Evolutionary conservation across 2,113 vertebrate species (phyloP), one percentile per base, ranked within the genome.

Genomic region (Pristiophorus japonicus): DNA sequence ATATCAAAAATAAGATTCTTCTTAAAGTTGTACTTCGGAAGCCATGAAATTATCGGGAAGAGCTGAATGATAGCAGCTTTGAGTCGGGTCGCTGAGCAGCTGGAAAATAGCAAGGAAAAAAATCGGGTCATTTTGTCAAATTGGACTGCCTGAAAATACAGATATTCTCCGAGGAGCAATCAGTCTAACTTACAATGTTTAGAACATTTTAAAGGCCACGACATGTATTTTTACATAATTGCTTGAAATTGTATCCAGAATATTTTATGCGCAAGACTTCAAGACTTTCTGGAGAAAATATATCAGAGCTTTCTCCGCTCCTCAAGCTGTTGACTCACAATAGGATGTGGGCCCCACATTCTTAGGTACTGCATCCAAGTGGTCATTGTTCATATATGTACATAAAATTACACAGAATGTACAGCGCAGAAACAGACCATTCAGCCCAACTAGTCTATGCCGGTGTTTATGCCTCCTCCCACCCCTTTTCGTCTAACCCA

Each of bases 21-120:
- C 97, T 98, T 98, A 90, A 98, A 96, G 96, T 97, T 99, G 96
- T 99, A 99, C 96, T 98, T 98, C 96, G 98, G 98, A 0, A 99
- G 98, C 98, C 99, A 99, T 73, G 97, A 97, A 18, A 99, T 97
- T 0, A 99, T 97, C 0, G 98, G 98, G 95, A 99, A 96, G 88
- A 98, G 97, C 96, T 97, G 97, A 55, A 98, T 97, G 84, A 98
- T 95, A 90, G 97, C 85, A 20, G 97, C 95, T 96, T 97, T 99
- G 95, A 98, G 34, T 81, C 98, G 97, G 95, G 97, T 95, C 0
- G 97, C 96, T 5, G 99, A 99, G 88, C 98, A 99, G 95, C 98
- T 99, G 55, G 84, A 93, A 95, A 0, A 78, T 47, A 55, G 11
- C 51, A 95, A 62, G 2, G 51, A 47, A 81, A 70, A 70, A 62